Percentiles rank a stretch among this genome's conserved stretches.
These are phyloP conservation scores for Desmophyllum pertusum DNA, from an alignment of 92 coral and sea anemone genomes.

Conservation along the genomic window DNA sequence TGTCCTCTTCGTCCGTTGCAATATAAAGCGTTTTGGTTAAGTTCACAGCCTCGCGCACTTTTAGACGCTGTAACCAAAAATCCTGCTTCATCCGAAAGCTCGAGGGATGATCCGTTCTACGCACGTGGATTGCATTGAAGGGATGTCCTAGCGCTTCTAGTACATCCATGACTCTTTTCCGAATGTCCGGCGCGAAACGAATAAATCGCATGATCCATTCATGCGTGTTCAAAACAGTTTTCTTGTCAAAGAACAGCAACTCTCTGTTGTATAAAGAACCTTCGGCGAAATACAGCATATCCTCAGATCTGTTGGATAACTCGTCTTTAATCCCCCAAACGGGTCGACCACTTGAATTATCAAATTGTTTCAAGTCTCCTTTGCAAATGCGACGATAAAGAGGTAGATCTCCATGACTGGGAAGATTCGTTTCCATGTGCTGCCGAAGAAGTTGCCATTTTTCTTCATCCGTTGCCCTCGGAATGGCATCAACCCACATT, in stretches of 20 bases:
- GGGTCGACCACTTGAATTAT: constrained; percentile 18
- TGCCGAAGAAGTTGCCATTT: constrained; percentile 54
- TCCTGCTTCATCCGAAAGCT: constrained; percentile 59
- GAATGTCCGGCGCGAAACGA: constrained; percentile 70
- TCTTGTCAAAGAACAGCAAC: constrained; percentile 65
- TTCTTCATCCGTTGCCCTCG: constrained; percentile 30
- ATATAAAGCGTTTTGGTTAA: constrained; percentile 77
- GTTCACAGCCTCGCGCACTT: constrained; percentile 52
- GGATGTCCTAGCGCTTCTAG: constrained; percentile 56
- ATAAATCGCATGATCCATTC: constrained; percentile 73
- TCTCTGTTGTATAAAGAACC: constrained; percentile 85
- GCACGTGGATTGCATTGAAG: constrained; percentile 88
- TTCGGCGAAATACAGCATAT: constrained; percentile 82
- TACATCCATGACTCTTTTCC: constrained; percentile 50
- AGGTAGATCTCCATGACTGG: constrained; percentile 32
- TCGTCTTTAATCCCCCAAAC: constrained; percentile 79
- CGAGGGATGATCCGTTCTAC: constrained; percentile 86
- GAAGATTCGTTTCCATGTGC: constrained; percentile 9
- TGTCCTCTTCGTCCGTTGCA: constrained; percentile 89
- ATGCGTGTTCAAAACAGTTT: constrained; percentile 79
- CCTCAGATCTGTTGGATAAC: constrained; percentile 63
- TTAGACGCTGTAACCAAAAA: constrained; percentile 64
- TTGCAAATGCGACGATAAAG: constrained; percentile 63
- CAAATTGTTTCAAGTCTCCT: constrained; percentile 36
- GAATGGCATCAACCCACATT: constrained; percentile 82